Conservation (phyloP, 2,888 invertebrate species). For the Azorinus chamasolen region DNA sequence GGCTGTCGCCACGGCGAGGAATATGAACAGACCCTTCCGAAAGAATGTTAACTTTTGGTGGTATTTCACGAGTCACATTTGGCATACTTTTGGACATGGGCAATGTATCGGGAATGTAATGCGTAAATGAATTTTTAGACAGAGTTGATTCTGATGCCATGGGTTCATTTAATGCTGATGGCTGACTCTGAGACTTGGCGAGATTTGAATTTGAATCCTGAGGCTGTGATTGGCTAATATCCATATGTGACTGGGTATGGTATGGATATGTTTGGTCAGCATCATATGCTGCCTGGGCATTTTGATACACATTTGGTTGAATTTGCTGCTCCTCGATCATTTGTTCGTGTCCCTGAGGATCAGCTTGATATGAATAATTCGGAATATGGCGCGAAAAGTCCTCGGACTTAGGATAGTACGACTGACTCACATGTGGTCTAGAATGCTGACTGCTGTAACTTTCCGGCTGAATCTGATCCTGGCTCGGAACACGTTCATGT, state of each 20-base stretch:
- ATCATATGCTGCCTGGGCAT: constrained; percentile 5
- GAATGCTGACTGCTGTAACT: constrained; percentile 18
- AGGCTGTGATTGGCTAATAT: constrained; percentile 15
- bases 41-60: constrained; percentile 44
- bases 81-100: constrained; percentile 52
- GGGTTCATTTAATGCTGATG: constrained; percentile 6
- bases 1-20: constrained; percentile 39
- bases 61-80: constrained; percentile 27
- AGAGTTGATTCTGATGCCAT: not conserved
- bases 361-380: constrained; percentile 39
- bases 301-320: constrained; percentile 9
- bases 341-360: constrained; percentile 6
- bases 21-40: constrained; percentile 18
- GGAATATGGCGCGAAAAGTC: constrained; percentile 57
- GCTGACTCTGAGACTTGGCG: constrained; percentile 14
- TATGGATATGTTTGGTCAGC: not conserved
- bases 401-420: constrained; percentile 62
- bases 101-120: constrained; percentile 53
- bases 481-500: constrained; percentile 8
- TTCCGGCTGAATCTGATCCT: constrained; percentile 26
- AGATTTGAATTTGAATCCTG: constrained; percentile 25
- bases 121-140: constrained; percentile 13
- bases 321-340: constrained; percentile 14
- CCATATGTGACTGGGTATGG: constrained; percentile 3
- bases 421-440: constrained; percentile 64